A percentile compares a stretch with the other conserved stretches of the same genome.
Evolutionary conservation across 2,797 vertebrate genomes (phyloP).

Genomic region (Catharus ustulatus): DNA sequence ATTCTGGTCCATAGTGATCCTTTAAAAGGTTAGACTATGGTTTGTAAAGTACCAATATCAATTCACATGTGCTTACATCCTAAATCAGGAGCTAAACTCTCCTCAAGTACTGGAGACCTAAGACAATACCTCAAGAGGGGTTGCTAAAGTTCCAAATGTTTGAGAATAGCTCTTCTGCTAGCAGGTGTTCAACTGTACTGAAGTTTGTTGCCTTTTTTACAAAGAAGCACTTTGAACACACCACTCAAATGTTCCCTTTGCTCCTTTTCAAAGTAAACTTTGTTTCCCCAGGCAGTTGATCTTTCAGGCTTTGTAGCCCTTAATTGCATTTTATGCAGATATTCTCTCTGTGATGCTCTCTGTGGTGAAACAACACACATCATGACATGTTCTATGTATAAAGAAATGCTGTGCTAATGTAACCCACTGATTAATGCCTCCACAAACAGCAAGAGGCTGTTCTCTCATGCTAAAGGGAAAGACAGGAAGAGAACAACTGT

Average conservation of each 20-base stretch:
- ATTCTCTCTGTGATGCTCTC: not conserved
- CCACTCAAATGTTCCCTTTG: not conserved
- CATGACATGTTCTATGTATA: not conserved
- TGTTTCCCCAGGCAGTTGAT: not conserved
- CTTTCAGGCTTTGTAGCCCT: not conserved
- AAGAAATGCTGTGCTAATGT: not conserved
- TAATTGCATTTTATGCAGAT: not conserved
- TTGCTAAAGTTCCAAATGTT: not conserved
- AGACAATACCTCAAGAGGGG: not conserved
- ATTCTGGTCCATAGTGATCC: not conserved
- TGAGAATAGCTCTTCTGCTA: not conserved
- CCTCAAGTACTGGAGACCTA: not conserved
- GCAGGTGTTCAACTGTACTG: not conserved
- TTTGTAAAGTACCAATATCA: not conserved
- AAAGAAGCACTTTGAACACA: not conserved
- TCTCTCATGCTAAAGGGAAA: not conserved
- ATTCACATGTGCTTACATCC: not conserved
- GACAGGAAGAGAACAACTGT: not conserved
- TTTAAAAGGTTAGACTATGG: not conserved
- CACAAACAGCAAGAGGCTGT: not conserved
- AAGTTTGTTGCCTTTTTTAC: not conserved
- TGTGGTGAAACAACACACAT: not conserved
- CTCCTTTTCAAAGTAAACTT: constrained; percentile 6
- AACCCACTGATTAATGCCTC: not conserved
- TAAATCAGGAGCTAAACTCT: not conserved